Evolutionary conservation across 2,888 invertebrate species (phyloP).

Genomic region (Scaptomyza cyrtandrae): DNA sequence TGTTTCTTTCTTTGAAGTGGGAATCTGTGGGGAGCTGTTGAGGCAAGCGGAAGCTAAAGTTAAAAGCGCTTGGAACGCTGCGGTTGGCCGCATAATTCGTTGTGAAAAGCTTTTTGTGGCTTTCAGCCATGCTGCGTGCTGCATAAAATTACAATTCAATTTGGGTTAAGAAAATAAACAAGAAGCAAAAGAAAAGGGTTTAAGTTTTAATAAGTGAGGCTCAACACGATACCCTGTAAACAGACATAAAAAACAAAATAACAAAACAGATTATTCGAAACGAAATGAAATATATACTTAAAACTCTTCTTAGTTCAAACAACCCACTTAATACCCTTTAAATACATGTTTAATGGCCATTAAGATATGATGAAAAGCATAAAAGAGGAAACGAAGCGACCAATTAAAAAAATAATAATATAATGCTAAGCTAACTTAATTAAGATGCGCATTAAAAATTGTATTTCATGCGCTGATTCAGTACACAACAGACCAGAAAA

Average conservation of each 20-base stretch:
- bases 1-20: no score
- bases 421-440: slow-evolving; percentile 52
- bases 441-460: slow-evolving; percentile 47
- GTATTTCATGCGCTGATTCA: slow-evolving; percentile 51
- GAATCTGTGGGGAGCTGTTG: background rate
- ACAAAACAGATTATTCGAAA: background rate
- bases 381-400: slow-evolving; percentile 16
- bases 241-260: background rate
- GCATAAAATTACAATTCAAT: slow-evolving; percentile 73
- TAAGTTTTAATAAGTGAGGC: background rate
- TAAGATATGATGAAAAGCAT: slow-evolving; percentile 5
- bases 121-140: slow-evolving; percentile 58
- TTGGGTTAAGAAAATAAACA: slow-evolving; percentile 34
- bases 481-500: background rate
- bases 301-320: background rate
- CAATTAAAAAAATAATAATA: slow-evolving; percentile 55
- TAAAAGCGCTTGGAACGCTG: slow-evolving; percentile 46
- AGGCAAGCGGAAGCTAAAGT: slow-evolving; percentile 2
- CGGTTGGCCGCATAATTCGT: slow-evolving; percentile 76
- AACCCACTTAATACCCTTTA: background rate
- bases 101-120: slow-evolving; percentile 74
- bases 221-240: background rate
- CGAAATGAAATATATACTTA: no score
- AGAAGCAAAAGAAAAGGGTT: background rate
- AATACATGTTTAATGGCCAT: background rate